Evolutionary conservation across 2,797 vertebrate species (phyloP).

Genomic region (Clarias platycephalus): DNA sequence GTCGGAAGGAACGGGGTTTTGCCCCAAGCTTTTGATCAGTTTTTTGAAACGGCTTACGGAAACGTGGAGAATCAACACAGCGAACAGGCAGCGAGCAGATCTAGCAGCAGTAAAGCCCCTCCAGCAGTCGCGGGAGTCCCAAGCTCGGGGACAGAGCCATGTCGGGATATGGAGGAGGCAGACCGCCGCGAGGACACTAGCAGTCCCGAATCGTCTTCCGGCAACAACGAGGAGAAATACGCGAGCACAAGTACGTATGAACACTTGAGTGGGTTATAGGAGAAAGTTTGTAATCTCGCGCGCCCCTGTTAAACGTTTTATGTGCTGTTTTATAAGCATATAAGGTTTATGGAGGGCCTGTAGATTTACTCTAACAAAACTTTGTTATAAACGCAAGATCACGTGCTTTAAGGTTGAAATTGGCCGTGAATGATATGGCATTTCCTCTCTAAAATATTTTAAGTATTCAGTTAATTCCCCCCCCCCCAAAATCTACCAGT

Average conservation of each 20-base stretch:
- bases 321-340: conserved; percentile 99
- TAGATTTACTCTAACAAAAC: conserved; percentile 98
- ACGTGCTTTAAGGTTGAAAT: conserved; percentile 98
- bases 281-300: conserved; percentile 86
- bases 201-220: conserved; percentile 94
- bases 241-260: conserved; percentile 91
- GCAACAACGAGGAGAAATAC: conserved; percentile 93
- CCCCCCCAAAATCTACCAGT: background rate
- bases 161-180: conserved; percentile 78
- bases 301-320: conserved; percentile 98
- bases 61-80: conserved; percentile 76
- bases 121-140: conserved; percentile 62
- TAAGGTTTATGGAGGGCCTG: conserved; percentile 97
- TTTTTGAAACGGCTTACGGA: conserved; percentile 96
- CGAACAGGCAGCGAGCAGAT: conserved; percentile 83
- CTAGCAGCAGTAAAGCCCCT: conserved; percentile 75
- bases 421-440: conserved; percentile 93
- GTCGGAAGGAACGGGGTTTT: conserved; percentile 95
- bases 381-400: conserved; percentile 97
- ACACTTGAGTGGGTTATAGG: conserved; percentile 73
- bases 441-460: conserved; percentile 63
- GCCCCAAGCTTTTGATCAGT: conserved; percentile 97
- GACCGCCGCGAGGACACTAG: conserved; percentile 88
- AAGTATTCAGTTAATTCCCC: conserved; percentile 15
- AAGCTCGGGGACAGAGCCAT: conserved; percentile 78